phyloP scores from a whole-genome alignment of 1,140 invertebrate species.

The Neodiprion fabricii region DNA sequence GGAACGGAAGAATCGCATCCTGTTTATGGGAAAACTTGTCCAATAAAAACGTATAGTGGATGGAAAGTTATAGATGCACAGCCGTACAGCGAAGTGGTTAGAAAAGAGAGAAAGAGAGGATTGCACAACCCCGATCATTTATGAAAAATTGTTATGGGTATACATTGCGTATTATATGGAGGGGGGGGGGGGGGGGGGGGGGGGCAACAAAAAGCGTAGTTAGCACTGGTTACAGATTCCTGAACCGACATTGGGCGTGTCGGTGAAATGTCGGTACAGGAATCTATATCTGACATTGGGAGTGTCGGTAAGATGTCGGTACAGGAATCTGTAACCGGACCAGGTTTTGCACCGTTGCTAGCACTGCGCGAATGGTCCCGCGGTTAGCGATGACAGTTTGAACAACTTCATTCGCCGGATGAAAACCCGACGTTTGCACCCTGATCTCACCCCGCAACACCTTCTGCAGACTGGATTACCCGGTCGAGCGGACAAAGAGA shows the following conservation, averaged over 20 bases:
- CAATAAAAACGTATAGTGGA: slow-evolving; percentile 29
- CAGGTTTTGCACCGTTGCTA: slow-evolving; percentile 31
- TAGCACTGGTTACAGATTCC: slow-evolving; percentile 23
- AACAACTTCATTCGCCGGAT: slow-evolving; percentile 39
- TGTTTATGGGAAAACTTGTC: slow-evolving; percentile 35
- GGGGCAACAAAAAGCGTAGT: neutral
- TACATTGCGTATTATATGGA: too few species aligned
- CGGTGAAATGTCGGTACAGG: too few species aligned
- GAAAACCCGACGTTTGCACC: too few species aligned
- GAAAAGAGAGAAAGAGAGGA: neutral
- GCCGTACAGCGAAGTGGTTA: too few species aligned
- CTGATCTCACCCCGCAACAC: too few species aligned
- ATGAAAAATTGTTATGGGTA: too few species aligned
- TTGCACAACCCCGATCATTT: neutral
- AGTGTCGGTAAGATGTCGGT: too few species aligned
- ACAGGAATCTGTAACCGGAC: slow-evolving; percentile 44
- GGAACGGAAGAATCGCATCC: slow-evolving; percentile 24
- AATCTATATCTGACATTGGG: too few species aligned
- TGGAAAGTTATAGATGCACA: too few species aligned
- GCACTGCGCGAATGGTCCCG: slow-evolving; percentile 3
- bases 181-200: too few species aligned
- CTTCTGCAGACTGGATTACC: too few species aligned
- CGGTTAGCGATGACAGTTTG: slow-evolving; percentile 31
- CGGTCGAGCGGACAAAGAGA: too few species aligned
- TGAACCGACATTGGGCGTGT: slow-evolving; percentile 33